phyloP scores from a whole-genome alignment of 2,113 vertebrate species.

The Lepus europaeus region DNA sequence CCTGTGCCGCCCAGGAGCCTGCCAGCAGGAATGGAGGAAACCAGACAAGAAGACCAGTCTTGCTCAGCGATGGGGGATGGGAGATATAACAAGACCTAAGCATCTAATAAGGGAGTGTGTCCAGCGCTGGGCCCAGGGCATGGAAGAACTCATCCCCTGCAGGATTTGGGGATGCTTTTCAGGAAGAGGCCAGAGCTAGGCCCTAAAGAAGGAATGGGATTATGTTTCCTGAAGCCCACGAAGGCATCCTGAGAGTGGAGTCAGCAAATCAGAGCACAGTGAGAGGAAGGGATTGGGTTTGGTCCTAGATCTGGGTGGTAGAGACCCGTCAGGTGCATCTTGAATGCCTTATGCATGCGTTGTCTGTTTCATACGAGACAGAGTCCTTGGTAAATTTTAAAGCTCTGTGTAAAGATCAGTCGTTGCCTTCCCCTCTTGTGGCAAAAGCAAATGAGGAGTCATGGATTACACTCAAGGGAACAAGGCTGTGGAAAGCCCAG shows the following conservation, averaged over 20 bases:
- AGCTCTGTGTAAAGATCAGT: not conserved
- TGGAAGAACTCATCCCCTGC: no score
- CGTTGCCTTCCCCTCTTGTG: not conserved
- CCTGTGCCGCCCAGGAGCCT: no score
- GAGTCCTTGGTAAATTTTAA: slow-evolving; percentile 27
- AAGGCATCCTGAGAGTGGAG: not conserved
- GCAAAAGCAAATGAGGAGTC: not conserved
- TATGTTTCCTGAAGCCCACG: not conserved
- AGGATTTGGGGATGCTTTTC: not conserved
- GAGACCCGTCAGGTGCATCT: not conserved
- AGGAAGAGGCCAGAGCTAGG: not conserved
- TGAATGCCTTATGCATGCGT: not conserved
- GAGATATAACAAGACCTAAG: rapidly evolving
- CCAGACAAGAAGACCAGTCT: not conserved
- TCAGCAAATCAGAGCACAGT: not conserved
- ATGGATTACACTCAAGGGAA: not conserved
- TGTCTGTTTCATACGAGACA: not conserved
- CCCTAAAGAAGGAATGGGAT: not conserved
- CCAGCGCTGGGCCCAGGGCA: not conserved
- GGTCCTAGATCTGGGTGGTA: not conserved
- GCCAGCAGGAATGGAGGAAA: not conserved
- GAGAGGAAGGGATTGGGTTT: not conserved
- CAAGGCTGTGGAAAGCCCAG: not conserved
- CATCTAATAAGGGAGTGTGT: not conserved
- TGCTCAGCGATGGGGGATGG: not conserved